A percentile compares a stretch with the other conserved stretches of the same genome.
phyloP scores from a whole-genome alignment of 2,113 vertebrate genomes.

The Tenebrosternarchus preto region DNA sequence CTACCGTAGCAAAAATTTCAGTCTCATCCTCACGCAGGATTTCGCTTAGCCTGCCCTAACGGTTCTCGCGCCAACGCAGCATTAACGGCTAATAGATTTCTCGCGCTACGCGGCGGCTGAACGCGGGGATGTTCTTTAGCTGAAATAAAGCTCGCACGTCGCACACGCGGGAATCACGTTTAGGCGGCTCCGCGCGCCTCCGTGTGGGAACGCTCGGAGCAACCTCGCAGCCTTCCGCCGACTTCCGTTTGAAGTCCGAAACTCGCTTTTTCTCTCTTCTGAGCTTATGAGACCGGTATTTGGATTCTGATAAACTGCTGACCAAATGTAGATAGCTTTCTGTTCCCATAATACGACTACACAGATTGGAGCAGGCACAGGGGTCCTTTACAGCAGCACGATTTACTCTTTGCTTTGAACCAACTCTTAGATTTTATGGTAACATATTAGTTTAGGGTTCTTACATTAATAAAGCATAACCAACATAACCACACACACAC shows the following conservation, averaged over 20 bases:
- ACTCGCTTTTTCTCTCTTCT: neutral
- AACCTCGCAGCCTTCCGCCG: neutral
- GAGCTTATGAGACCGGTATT: neutral
- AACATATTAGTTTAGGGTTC: neutral
- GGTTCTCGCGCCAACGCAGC: slow-evolving; percentile 66
- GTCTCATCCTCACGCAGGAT: slow-evolving; percentile 59
- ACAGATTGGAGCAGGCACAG: neutral
- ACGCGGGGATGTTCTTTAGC: slow-evolving; percentile 65
- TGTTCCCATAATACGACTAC: neutral
- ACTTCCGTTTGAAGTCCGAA: neutral
- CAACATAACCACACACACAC: too few species aligned
- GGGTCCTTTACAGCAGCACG: neutral
- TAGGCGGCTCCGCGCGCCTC: neutral
- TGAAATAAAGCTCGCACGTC: slow-evolving; percentile 49
- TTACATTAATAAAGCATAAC: neutral
- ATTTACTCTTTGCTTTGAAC: neutral
- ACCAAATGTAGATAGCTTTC: neutral
- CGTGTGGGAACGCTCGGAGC: neutral
- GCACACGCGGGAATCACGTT: slow-evolving; percentile 32
- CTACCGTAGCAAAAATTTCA: slow-evolving; percentile 64
- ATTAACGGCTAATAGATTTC: slow-evolving; percentile 72
- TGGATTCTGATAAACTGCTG: slow-evolving; percentile 9
- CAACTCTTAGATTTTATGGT: neutral
- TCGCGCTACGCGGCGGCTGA: slow-evolving; percentile 66
- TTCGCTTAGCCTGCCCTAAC: slow-evolving; percentile 69